phyloP scores from a whole-genome alignment of 2,113 vertebrate genomes.

The Hippocampus comes region DNA sequence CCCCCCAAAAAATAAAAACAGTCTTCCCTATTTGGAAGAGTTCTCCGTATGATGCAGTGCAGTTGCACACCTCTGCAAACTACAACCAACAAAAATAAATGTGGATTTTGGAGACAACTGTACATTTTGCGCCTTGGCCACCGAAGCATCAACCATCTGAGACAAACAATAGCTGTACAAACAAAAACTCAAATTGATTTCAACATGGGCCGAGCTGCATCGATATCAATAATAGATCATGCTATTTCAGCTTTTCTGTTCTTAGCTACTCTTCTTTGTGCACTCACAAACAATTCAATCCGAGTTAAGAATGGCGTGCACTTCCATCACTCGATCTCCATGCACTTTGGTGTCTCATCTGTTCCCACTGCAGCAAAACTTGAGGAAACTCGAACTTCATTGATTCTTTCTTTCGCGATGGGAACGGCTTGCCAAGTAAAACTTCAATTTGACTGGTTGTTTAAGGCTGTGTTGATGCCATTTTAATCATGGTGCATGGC shows the following conservation, averaged over 20 bases:
- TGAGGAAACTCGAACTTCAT: neutral
- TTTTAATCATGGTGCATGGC: no score
- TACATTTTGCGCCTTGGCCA: neutral
- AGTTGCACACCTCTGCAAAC: no score
- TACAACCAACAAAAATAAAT: no score
- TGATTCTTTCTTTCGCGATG: neutral
- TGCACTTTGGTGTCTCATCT: neutral
- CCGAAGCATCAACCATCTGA: neutral
- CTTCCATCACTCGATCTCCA: neutral
- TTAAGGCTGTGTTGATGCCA: no score
- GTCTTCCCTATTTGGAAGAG: no score
- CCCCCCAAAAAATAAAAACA: no score
- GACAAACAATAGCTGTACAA: constrained; percentile 22
- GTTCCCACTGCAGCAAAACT: neutral
- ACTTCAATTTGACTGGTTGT: no score
- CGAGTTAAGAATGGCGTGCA: neutral
- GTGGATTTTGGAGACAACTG: no score
- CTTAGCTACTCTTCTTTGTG: constrained; percentile 11
- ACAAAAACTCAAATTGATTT: constrained; percentile 44
- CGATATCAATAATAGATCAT: constrained; percentile 48
- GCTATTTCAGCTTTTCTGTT: constrained; percentile 18
- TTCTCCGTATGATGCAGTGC: no score
- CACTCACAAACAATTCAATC: constrained; percentile 9
- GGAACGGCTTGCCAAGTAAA: neutral
- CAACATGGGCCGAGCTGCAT: constrained; percentile 26